These are phyloP conservation scores for Phortica variegata DNA, from an alignment of 1,140 invertebrate genomes.

Conservation along the genomic window DNA sequence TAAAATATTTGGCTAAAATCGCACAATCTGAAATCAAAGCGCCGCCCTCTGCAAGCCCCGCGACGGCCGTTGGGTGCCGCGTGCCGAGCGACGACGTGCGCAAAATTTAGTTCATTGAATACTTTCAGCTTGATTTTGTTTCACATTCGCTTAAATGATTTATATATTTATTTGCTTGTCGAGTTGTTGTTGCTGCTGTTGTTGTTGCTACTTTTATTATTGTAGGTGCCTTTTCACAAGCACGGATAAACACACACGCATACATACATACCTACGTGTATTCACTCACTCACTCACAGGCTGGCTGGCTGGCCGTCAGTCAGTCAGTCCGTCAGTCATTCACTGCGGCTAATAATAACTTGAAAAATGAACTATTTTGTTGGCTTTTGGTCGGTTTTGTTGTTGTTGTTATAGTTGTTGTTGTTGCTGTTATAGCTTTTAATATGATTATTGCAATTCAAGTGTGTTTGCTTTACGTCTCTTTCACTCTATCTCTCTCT, in stretches of 20 bases:
- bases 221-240: constrained; percentile 7
- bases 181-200: no score
- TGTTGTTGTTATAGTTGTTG: constrained; percentile 4
- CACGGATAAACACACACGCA: constrained; percentile 17
- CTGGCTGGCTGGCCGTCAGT: constrained; percentile 15
- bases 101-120: constrained; percentile 53
- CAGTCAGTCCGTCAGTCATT: constrained; percentile 46
- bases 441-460: constrained; percentile 54
- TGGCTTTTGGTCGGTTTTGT: constrained; percentile 40
- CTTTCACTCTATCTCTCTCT: neutral
- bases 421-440: constrained; percentile 35
- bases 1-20: no score
- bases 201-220: no score
- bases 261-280: neutral
- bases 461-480: constrained; percentile 33
- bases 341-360: constrained; percentile 51
- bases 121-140: constrained; percentile 53
- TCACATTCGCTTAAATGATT: constrained; percentile 50
- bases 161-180: constrained; percentile 19
- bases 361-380: constrained; percentile 53
- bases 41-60: no score
- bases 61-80: no score
- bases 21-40: no score
- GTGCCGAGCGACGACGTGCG: no score
- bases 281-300: no score